Evolutionary conservation across 2,888 invertebrate species (phyloP), one percentile per base, ranked within the genome.

Genomic region (Amphimallon solstitiale): DNA sequence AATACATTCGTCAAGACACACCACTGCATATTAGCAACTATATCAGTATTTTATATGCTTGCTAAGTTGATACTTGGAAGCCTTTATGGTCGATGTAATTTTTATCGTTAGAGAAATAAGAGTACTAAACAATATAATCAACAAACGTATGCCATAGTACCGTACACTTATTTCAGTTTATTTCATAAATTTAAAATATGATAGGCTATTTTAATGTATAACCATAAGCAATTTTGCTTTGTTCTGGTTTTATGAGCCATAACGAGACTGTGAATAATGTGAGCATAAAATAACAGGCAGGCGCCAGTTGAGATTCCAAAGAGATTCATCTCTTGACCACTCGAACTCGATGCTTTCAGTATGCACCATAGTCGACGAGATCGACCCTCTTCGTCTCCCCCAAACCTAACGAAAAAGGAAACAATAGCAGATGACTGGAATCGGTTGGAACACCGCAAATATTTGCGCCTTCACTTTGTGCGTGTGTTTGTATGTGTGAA

Each of bases 281-380:
- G 23, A 12, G 21, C 2, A 12, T 43, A 56, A 56, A 56, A 40
- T 56, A 43, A 43, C 56, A 23, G 12, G 40, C 61, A 21, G 61
- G 61, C 61, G 49, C 61, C 61, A 35, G 61, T 49, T 38, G 37
- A 49, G 61, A 49, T 61, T 61, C 61, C 61, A 48, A 40, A 48
- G 61, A 61, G 48, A 61, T 61, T 49, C 61, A 61, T 61, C 48
- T 49, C 49, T 19, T 61, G 61, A 61, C 61, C 61, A 61, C 61
- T 61, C 61, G 61, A 40, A 14, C 40, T 29, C 35, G 48, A 49
- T 48, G 48, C 56, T 40, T 40, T 56, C 14, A 14, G 40, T 40
- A 56, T 21, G 14, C 45, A 45, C 45, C 6, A 34, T 34, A n/a
- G 38, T 10, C 40, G 23, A 23, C 14, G 19, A 23, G 35, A 10